A percentile compares a stretch with the other conserved stretches of the same genome.
Evolutionary conservation across 2,888 invertebrate species (phyloP).

Genomic region (Lingula anatina): DNA sequence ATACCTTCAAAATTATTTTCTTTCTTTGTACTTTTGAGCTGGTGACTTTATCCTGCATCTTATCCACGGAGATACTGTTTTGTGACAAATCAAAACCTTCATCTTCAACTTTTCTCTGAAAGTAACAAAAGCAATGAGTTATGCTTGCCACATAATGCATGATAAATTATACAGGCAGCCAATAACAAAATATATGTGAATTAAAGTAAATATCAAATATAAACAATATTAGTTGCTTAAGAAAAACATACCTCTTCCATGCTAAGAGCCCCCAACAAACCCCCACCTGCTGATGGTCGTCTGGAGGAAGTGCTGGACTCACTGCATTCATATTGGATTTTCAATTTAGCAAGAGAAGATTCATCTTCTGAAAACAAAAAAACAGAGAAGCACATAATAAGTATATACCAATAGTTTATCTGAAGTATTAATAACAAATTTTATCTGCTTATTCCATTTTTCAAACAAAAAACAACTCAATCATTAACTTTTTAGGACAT

Average conservation of each 20-base stretch:
- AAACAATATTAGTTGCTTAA: slow-evolving; percentile 1
- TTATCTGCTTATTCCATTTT: too few relatives aligned
- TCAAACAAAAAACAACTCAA: too few relatives aligned
- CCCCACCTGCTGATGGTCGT: not conserved
- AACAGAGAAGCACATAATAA: not conserved
- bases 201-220: slow-evolving; percentile 5
- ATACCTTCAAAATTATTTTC: too few relatives aligned
- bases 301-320: not conserved
- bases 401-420: not conserved
- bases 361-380: slow-evolving; percentile 5
- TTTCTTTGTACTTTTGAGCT: too few relatives aligned
- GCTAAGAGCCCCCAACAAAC: slow-evolving; percentile 20
- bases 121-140: too few relatives aligned
- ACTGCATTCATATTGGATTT: slow-evolving; percentile 7
- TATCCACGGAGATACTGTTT: too few relatives aligned
- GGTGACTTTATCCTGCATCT: too few relatives aligned
- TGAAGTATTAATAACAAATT: not conserved
- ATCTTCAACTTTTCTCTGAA: too few relatives aligned
- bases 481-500: too few relatives aligned
- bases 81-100: too few relatives aligned
- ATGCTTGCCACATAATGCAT: too few relatives aligned
- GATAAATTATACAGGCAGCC: not conserved
- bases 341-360: slow-evolving; percentile 9
- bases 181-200: too few relatives aligned
- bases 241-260: slow-evolving; percentile 17